Conservation (phyloP, 2,888 invertebrate genomes). For the Drepanosiphum platanoidis region DNA sequence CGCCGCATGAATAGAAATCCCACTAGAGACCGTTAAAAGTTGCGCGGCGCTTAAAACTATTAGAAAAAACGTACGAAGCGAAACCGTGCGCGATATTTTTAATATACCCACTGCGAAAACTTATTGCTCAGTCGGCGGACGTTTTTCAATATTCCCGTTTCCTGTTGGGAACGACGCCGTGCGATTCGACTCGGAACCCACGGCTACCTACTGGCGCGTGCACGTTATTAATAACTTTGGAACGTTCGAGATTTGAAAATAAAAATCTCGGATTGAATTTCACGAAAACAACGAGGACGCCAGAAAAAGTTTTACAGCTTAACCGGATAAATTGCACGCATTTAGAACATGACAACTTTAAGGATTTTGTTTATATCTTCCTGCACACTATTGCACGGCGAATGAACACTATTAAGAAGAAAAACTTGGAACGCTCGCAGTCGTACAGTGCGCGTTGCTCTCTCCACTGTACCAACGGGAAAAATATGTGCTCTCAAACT, state of each 20-base stretch:
- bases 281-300: background rate
- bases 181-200: background rate
- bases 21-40: constrained; percentile 12
- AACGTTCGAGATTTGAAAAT: constrained; percentile 8
- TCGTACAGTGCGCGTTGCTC: background rate
- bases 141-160: background rate
- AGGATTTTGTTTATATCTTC: constrained; percentile 37
- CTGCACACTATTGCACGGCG: background rate
- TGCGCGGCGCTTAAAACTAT: background rate
- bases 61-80: constrained; percentile 17
- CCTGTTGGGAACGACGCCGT: too few species aligned
- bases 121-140: background rate
- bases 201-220: background rate
- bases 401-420: constrained; percentile 47
- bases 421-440: constrained; percentile 18
- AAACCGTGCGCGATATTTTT: constrained; percentile 10
- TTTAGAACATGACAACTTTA: constrained; percentile 49
- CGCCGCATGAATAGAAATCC: background rate
- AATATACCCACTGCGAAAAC: background rate
- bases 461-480: background rate
- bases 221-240: constrained; percentile 14
- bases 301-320: constrained; percentile 36
- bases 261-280: constrained; percentile 49
- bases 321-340: constrained; percentile 40
- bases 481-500: constrained; percentile 26